A percentile compares a stretch with the other conserved stretches of the same genome.
phyloP scores from a whole-genome alignment of 2,797 vertebrate species.

The Nyctalus aviator region DNA sequence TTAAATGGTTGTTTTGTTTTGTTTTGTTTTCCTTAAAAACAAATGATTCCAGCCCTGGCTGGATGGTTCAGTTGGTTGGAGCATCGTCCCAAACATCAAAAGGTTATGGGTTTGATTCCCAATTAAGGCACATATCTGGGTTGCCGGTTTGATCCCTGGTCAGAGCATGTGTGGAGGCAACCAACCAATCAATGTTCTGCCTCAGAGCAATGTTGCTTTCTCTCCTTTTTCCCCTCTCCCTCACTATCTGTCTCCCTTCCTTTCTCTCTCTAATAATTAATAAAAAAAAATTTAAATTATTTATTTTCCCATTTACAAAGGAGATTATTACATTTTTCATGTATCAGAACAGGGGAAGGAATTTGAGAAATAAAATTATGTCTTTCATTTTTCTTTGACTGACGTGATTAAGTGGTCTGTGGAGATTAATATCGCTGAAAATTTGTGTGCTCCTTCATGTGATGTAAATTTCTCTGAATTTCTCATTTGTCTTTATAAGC shows the following conservation, averaged over 20 bases:
- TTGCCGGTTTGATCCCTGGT: neutral
- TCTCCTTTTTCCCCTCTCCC: neutral
- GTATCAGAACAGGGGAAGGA: constrained; percentile 16
- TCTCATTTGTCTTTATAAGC: constrained; percentile 60
- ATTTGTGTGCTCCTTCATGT: constrained; percentile 13
- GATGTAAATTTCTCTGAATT: constrained; percentile 57
- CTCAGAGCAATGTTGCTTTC: neutral
- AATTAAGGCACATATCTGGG: neutral
- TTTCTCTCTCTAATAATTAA: neutral
- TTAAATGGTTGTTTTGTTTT: neutral
- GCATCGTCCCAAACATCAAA: neutral
- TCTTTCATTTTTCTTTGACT: constrained; percentile 55
- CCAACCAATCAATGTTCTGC: neutral
- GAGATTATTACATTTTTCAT: constrained; percentile 25
- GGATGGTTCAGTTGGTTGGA: neutral
- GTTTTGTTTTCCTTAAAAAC: neutral
- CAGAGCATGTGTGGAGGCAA: neutral
- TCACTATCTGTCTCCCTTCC: neutral
- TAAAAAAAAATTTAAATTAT: neutral
- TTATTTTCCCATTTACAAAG: neutral
- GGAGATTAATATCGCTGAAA: constrained; percentile 45
- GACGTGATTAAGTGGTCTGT: constrained; percentile 56
- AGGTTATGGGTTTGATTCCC: neutral
- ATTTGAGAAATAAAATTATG: neutral
- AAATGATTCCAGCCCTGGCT: neutral